Conservation (phyloP, 2,888 invertebrate genomes). For the Microctonus brassicae region DNA sequence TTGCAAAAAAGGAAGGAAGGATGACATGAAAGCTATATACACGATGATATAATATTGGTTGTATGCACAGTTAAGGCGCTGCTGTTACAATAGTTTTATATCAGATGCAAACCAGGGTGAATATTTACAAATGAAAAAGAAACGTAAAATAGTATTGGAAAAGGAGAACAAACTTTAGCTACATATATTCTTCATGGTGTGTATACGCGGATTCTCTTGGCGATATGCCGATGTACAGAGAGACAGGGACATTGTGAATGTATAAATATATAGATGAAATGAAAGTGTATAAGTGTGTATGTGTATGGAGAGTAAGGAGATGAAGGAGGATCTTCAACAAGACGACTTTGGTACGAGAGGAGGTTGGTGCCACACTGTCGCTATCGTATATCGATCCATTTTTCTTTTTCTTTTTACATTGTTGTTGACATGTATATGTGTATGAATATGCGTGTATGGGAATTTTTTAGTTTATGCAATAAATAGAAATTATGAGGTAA, state of each 20-base stretch:
- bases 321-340: background rate
- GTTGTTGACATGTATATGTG: background rate
- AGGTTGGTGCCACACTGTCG: conserved; percentile 65
- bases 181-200: conserved; percentile 10
- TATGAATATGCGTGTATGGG: background rate
- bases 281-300: background rate
- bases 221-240: conserved; percentile 24
- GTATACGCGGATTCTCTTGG: conserved; percentile 17
- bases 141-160: no score
- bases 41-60: background rate
- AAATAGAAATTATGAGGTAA: background rate
- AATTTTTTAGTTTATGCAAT: background rate
- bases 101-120: no score
- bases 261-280: background rate
- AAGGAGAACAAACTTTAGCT: no score
- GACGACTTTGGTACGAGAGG: background rate
- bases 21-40: background rate
- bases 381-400: conserved; percentile 47
- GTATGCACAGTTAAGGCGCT: background rate
- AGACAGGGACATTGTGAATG: no score
- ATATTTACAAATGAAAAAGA: no score
- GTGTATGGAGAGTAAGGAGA: background rate
- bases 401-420: background rate
- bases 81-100: background rate
- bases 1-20: background rate